Evolutionary conservation across 2,113 vertebrate genomes (phyloP), one percentile per base, ranked within the genome.

Genomic region (Vicugna pacos): DNA sequence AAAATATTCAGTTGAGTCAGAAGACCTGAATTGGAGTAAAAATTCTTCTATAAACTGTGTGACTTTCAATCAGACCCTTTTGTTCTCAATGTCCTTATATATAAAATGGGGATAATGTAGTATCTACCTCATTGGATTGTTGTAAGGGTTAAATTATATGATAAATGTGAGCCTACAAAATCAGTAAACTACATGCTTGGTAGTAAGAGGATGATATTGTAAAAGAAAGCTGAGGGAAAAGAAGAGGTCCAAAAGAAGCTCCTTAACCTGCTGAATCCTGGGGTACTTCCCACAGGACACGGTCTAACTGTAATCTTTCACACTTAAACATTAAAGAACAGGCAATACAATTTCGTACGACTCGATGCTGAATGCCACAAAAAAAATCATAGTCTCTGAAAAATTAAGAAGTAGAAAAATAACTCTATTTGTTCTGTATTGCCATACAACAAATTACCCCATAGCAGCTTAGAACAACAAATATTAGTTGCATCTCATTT

Each of bases 121-220:
- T 67, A 60, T n/a, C 83, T 96, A 89, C 75, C 69, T 97, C 77
- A 76, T 14, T 88, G 54, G 38, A 93, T 35, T 85, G 16, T 62
- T 89, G 42, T 93, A 95, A 96, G 35, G 48, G 1, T 93, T 91
- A 88, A 96, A 81, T 86, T 87, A 83, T 70, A 75, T 54, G 85
- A 89, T 94, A 97, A 97, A 88, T 82, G 48, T 73, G 16, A 91
- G 91, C 10, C 19, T 96, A 52, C 89, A 84, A 89, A 88, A 64
- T 72, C 20, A 75, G 2, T 77, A 82, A 86, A 65, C 7, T n/a
- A 67, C 3, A 42, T 80, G 26, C 4, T 92, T 95, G 48, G 42
- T 72, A 35, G 28, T 89, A 26, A 14, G 32, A 64, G 75, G 69
- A 9, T 82, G 73, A 52, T 54, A 54, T 52, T 85, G 73, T 38